Conservation (phyloP, 2,797 vertebrate species). For the Pampus argenteus region DNA sequence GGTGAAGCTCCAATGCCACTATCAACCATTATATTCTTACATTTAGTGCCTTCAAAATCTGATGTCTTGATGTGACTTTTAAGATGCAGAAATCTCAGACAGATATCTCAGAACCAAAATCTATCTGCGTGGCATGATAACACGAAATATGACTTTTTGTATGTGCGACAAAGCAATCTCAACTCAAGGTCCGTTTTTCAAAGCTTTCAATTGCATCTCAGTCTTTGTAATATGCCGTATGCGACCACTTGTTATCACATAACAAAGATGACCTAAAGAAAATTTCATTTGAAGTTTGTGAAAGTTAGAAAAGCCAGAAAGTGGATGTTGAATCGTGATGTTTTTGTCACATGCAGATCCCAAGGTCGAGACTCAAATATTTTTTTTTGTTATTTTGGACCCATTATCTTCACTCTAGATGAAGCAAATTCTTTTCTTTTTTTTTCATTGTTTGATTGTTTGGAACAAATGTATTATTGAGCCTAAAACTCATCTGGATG, state of each 20-base stretch:
- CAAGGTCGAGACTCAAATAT: constrained; percentile 23
- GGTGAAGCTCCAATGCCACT: not conserved
- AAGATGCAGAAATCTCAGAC: too few relatives aligned
- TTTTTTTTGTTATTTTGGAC: constrained; percentile 9
- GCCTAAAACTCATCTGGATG: constrained; percentile 28
- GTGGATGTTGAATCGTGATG: not conserved
- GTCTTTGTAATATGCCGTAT: not conserved
- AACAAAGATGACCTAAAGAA: too few relatives aligned
- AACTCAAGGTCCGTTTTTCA: not conserved
- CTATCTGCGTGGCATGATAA: not conserved
- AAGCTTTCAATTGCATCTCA: not conserved
- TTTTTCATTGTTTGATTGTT: constrained; percentile 26
- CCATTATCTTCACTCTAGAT: not conserved
- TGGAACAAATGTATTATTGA: constrained; percentile 35
- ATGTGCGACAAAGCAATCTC: not conserved
- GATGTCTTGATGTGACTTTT: not conserved
- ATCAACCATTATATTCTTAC: constrained; percentile 5
- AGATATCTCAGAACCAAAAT: constrained; percentile 2
- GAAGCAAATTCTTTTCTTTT: constrained; percentile 7
- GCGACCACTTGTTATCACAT: not conserved
- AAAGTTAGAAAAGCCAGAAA: too few relatives aligned
- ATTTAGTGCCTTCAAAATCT: not conserved
- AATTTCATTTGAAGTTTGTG: too few relatives aligned
- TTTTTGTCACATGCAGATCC: not conserved
- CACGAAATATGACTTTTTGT: not conserved